Evolutionary conservation across 1,140 invertebrate genomes (phyloP).

Genomic region (Archegozetes longisetosus): DNA sequence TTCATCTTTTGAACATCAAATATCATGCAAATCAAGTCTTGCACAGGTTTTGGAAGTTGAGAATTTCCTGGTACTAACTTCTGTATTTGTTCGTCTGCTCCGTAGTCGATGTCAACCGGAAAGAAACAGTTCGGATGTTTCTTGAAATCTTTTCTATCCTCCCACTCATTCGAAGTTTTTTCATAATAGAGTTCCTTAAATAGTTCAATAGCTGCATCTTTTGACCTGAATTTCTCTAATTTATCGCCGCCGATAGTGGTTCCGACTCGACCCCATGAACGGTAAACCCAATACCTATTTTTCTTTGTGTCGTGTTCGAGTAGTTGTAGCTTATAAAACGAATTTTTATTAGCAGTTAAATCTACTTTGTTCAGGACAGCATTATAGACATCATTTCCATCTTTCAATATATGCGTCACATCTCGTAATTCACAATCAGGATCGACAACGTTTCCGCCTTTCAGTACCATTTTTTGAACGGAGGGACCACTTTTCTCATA

Average conservation of each 20-base stretch:
- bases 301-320: conserved; percentile 47
- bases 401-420: conserved; percentile 58
- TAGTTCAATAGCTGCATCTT: conserved; percentile 41
- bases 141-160: conserved; percentile 45
- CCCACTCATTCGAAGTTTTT: conserved; percentile 70
- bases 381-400: conserved; percentile 44
- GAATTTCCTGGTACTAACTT: conserved; percentile 34
- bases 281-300: conserved; percentile 55
- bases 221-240: conserved; percentile 38
- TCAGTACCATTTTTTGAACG: conserved; percentile 50
- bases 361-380: conserved; percentile 68
- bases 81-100: conserved; percentile 11
- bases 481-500: background rate
- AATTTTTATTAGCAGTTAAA: conserved; percentile 70
- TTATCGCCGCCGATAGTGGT: conserved; percentile 74
- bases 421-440: conserved; percentile 68
- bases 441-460: conserved; percentile 68
- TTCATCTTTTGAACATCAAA: conserved; percentile 89
- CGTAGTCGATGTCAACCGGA: conserved; percentile 78
- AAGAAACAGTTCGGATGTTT: conserved; percentile 69
- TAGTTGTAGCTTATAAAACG: conserved; percentile 86
- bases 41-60: conserved; percentile 53
- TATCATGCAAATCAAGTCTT: conserved; percentile 65
- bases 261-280: conserved; percentile 88
- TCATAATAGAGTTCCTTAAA: conserved; percentile 60